These are phyloP conservation scores for Enoplosus armatus DNA, from an alignment of 2,797 vertebrate genomes.

Conservation along the genomic window DNA sequence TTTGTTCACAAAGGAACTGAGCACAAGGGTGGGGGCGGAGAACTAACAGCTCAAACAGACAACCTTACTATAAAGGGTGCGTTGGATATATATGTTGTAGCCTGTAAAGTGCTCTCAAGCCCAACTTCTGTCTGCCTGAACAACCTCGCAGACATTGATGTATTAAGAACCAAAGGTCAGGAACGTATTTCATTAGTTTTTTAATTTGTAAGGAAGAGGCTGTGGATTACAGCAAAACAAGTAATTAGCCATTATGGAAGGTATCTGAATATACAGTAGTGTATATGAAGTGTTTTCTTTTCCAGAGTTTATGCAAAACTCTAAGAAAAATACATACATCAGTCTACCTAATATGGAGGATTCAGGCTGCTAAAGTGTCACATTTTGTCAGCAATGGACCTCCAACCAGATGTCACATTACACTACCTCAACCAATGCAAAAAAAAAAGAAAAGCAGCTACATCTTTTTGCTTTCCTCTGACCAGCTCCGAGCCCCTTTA, in stretches of 20 bases:
- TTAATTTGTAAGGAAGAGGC: background rate
- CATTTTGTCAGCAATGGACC: background rate
- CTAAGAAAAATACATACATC: background rate
- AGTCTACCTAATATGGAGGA: background rate
- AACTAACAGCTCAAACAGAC: background rate
- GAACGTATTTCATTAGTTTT: background rate
- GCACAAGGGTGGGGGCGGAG: background rate
- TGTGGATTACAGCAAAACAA: background rate
- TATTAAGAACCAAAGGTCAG: background rate
- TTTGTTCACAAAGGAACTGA: slow-evolving; percentile 6
- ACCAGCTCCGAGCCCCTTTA: slow-evolving; percentile 16
- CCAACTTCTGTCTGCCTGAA: background rate
- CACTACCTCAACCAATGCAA: background rate
- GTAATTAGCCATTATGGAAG: background rate
- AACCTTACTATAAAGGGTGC: background rate
- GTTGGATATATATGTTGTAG: background rate
- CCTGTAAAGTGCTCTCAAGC: background rate
- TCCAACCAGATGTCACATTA: background rate
- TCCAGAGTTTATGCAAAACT: background rate
- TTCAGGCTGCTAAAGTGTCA: background rate
- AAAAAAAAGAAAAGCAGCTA: background rate
- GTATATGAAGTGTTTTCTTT: background rate
- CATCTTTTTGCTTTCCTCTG: slow-evolving; percentile 10
- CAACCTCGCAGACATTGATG: background rate
- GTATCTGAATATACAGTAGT: background rate